A percentile compares a stretch with the other conserved stretches of the same genome.
Conservation (phyloP, 2,888 invertebrate genomes). For the Tenthredo distinguenda region DNA sequence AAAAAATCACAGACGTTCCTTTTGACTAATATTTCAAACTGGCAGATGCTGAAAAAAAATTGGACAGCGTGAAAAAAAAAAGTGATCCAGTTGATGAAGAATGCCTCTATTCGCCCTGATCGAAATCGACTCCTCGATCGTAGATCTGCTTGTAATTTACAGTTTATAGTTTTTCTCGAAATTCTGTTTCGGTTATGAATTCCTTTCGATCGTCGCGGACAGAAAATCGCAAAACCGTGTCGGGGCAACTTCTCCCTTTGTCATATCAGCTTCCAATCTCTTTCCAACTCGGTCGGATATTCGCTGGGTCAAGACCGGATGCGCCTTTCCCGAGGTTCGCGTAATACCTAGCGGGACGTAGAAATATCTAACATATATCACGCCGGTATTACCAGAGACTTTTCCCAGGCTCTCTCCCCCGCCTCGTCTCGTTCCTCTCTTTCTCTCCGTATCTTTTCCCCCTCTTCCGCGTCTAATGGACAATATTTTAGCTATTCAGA, state of each 20-base stretch:
- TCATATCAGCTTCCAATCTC: not conserved
- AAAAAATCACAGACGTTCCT: too few species aligned
- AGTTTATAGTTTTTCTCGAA: not conserved
- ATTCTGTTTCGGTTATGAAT: not conserved
- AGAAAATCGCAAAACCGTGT: not conserved
- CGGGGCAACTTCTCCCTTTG: not conserved
- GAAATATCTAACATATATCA: conserved; percentile 35
- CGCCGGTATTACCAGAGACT: conserved; percentile 7
- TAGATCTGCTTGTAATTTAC: too few species aligned
- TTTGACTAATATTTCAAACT: too few species aligned
- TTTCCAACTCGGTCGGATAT: not conserved
- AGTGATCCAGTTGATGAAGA: too few species aligned
- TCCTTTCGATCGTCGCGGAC: not conserved
- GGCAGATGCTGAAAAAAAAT: too few species aligned
- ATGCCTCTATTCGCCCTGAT: too few species aligned
- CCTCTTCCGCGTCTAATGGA: conserved; percentile 26
- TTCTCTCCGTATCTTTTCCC: not conserved
- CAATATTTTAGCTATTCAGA: conserved; percentile 40
- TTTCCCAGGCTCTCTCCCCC: not conserved
- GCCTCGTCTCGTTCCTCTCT: not conserved
- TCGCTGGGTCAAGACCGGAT: not conserved
- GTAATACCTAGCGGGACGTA: conserved; percentile 1
- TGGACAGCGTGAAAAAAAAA: too few species aligned
- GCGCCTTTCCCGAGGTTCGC: not conserved
- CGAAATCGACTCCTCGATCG: too few species aligned